These are phyloP conservation scores for Lepisosteus osseus DNA, from an alignment of 2,113 vertebrate species.

Conservation along the genomic window DNA sequence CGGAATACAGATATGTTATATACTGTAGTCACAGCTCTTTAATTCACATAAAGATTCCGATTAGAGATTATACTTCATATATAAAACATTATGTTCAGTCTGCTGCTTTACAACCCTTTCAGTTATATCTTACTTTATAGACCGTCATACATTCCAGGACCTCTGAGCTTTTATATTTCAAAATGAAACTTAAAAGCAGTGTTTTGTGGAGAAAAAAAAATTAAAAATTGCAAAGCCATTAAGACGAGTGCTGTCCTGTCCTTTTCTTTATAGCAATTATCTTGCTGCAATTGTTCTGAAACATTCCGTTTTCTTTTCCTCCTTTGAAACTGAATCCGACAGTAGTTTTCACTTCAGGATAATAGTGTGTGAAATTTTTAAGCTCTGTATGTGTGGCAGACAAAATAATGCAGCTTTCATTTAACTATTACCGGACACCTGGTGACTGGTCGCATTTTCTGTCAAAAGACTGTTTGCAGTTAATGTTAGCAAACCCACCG, in stretches of 20 bases:
- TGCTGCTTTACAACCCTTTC: background rate
- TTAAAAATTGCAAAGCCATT: slow-evolving; percentile 23
- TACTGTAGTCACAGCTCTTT: slow-evolving; percentile 12
- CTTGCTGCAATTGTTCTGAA: background rate
- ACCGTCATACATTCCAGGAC: slow-evolving; percentile 13
- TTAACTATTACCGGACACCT: slow-evolving; percentile 87
- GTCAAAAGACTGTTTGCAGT: slow-evolving; percentile 89
- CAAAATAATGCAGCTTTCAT: slow-evolving; percentile 81
- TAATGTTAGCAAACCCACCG: slow-evolving; percentile 87
- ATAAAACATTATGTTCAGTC: background rate
- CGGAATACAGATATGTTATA: slow-evolving; percentile 12
- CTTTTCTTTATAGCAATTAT: background rate
- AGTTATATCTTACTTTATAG: slow-evolving; percentile 1
- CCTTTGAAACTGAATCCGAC: slow-evolving; percentile 35
- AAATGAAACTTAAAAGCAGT: background rate
- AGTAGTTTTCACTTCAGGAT: slow-evolving; percentile 38
- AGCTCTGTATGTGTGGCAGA: slow-evolving; percentile 80
- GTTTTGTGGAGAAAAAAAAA: slow-evolving; percentile 4
- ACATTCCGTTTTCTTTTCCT: slow-evolving; percentile 16
- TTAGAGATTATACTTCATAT: slow-evolving; percentile 5
- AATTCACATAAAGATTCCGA: slow-evolving; percentile 16
- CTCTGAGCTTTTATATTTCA: slow-evolving; percentile 4
- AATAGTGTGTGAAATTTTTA: slow-evolving; percentile 71
- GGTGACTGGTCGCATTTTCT: slow-evolving; percentile 82
- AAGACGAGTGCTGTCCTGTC: slow-evolving; percentile 22